phyloP scores from a whole-genome alignment of 2,888 invertebrate species.

The Pyrrhia umbra region DNA sequence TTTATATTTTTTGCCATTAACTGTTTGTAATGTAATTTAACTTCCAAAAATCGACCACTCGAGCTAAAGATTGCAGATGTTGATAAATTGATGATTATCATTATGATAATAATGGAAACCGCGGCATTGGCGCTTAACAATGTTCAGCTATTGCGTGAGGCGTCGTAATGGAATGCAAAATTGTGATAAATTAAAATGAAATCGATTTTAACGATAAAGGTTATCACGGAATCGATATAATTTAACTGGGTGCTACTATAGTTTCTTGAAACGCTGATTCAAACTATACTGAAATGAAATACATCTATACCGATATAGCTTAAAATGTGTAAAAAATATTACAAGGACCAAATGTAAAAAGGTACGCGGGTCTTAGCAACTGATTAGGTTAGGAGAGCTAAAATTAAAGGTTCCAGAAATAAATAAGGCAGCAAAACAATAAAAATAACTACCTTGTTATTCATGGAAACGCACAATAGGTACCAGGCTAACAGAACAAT shows the following conservation, averaged over 20 bases:
- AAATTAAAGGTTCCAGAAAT: not conserved
- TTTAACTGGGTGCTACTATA: not conserved
- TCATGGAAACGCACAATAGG: conserved; percentile 10
- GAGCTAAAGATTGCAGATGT: not conserved
- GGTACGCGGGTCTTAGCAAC: no score
- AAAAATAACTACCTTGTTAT: conserved; percentile 8
- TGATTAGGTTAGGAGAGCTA: not conserved
- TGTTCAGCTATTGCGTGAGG: conserved; percentile 43
- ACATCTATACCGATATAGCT: not conserved
- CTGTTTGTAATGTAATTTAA: conserved; percentile 3
- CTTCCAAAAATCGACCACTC: not conserved
- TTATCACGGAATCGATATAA: conserved; percentile 26
- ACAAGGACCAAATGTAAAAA: not conserved
- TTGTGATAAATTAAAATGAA: conserved; percentile 34
- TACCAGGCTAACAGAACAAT: conserved; percentile 29
- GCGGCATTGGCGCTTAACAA: conserved; percentile 2
- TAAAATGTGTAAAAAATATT: not conserved
- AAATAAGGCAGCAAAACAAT: not conserved
- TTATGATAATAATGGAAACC: not conserved
- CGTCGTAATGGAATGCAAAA: conserved; percentile 22
- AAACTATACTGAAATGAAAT: not conserved
- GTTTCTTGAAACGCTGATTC: not conserved
- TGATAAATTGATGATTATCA: not conserved
- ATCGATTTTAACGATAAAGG: conserved; percentile 13
- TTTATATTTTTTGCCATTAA: not conserved